A percentile compares a stretch with the other conserved stretches of the same genome.
These are phyloP conservation scores for Caenorhabditis panamensis DNA, from an alignment of 2,888 invertebrate genomes.

Conservation along the genomic window DNA sequence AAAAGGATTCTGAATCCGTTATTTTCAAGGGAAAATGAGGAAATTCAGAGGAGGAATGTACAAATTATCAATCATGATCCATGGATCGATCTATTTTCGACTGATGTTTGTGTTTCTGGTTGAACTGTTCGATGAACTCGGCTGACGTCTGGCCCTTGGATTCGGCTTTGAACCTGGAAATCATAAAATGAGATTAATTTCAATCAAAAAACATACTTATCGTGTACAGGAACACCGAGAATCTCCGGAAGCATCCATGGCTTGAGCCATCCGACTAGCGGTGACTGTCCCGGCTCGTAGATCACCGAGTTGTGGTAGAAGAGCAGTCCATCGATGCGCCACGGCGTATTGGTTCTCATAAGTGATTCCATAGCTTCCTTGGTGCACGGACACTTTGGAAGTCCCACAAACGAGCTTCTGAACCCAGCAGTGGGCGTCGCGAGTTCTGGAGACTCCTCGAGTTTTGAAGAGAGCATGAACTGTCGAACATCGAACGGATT, in stretches of 20 bases:
- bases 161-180: conserved; percentile 23
- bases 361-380: conserved; percentile 74
- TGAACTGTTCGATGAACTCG: conserved; percentile 74
- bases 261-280: conserved; percentile 93
- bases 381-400: conserved; percentile 82
- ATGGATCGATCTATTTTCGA: conserved; percentile 54
- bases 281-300: conserved; percentile 89
- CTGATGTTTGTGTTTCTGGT: conserved; percentile 68
- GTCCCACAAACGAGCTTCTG: conserved; percentile 83
- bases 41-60: too few species aligned
- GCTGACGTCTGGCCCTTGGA: conserved; percentile 45
- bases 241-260: conserved; percentile 81
- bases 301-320: conserved; percentile 90
- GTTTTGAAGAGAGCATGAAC: conserved; percentile 88
- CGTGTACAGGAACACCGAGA: conserved; percentile 65
- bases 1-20: neutral
- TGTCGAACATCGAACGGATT: conserved; percentile 87
- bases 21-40: neutral
- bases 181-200: conserved; percentile 22
- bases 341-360: conserved; percentile 59
- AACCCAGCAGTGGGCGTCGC: conserved; percentile 15
- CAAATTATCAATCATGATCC: conserved; percentile 37
- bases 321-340: conserved; percentile 89
- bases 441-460: conserved; percentile 84
- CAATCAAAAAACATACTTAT: conserved; percentile 38